phyloP scores from a whole-genome alignment of 1,140 invertebrate species.

The Aphaenogaster floridana region DNA sequence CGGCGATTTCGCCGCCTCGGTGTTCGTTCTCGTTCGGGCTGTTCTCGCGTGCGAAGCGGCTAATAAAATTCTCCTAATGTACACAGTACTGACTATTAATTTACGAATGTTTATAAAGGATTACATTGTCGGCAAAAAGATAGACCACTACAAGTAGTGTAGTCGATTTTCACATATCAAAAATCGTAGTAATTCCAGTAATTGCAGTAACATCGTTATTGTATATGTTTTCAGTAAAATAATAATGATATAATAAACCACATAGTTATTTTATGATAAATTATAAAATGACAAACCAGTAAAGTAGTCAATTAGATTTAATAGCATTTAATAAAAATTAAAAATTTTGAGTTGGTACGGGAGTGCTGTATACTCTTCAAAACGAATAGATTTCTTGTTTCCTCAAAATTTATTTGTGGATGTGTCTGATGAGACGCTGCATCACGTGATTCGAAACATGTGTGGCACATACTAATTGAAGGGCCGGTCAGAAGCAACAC shows the following conservation, averaged over 20 bases:
- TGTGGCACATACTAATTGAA: slow-evolving; percentile 85
- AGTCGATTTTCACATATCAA: neutral
- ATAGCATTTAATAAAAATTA: neutral
- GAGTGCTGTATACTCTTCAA: neutral
- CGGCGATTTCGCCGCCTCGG: slow-evolving; percentile 53
- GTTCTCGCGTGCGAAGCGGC: slow-evolving; percentile 9
- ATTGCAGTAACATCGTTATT: neutral
- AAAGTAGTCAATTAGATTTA: neutral
- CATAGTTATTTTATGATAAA: neutral
- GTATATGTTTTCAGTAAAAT: neutral
- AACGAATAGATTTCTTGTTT: neutral
- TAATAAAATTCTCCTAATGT: slow-evolving; percentile 48
- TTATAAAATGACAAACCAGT: neutral
- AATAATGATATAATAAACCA: neutral
- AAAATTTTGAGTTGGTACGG: neutral
- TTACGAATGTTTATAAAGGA: slow-evolving; percentile 8
- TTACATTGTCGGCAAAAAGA: neutral
- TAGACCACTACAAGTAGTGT: neutral
- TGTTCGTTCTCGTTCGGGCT: slow-evolving; percentile 25
- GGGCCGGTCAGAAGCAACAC: slow-evolving; percentile 82
- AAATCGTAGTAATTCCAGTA: neutral
- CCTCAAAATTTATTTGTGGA: slow-evolving; percentile 13
- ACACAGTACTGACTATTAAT: slow-evolving; percentile 22
- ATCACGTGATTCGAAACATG: slow-evolving; percentile 59
- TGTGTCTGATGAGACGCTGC: slow-evolving; percentile 30